These are phyloP conservation scores for Zygogramma bicolorata DNA, from an alignment of 2,888 invertebrate species.

Conservation along the genomic window DNA sequence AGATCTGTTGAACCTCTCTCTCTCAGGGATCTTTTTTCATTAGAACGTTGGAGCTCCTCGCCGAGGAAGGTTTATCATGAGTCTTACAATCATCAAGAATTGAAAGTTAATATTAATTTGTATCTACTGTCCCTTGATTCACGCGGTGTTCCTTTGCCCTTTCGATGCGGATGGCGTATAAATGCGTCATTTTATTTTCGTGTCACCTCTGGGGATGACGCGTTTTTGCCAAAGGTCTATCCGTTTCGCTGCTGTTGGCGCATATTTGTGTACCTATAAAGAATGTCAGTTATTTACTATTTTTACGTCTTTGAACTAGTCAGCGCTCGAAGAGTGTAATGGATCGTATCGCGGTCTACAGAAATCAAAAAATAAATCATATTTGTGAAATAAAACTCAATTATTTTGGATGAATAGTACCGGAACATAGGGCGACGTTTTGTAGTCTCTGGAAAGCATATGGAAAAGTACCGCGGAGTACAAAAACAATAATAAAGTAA, in stretches of 20 bases:
- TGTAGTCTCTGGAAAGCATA: conserved; percentile 7
- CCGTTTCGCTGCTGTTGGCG: conserved; percentile 1
- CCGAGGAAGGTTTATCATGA: too few species aligned
- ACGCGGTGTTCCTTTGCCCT: too few species aligned
- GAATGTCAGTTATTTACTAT: neutral
- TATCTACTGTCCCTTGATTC: too few species aligned
- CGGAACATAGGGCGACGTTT: neutral
- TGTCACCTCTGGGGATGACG: conserved; percentile 5
- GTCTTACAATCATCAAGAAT: too few species aligned
- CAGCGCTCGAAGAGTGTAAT: too few species aligned
- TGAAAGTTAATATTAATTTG: too few species aligned
- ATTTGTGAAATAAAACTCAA: too few species aligned
- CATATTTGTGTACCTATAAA: neutral
- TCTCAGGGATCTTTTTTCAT: too few species aligned
- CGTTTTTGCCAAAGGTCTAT: conserved; percentile 8
- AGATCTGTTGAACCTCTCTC: too few species aligned
- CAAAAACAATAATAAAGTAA: neutral
- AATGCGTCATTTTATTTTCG: conserved; percentile 8
- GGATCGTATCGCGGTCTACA: too few species aligned
- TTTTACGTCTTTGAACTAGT: neutral
- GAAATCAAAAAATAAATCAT: too few species aligned
- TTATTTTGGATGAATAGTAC: neutral
- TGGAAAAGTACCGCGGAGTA: conserved; percentile 10
- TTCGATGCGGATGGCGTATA: conserved; percentile 10
- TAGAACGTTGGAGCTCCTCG: too few species aligned